Evolutionary conservation across 1,140 invertebrate species (phyloP).

Genomic region (Zaprionus taronus): DNA sequence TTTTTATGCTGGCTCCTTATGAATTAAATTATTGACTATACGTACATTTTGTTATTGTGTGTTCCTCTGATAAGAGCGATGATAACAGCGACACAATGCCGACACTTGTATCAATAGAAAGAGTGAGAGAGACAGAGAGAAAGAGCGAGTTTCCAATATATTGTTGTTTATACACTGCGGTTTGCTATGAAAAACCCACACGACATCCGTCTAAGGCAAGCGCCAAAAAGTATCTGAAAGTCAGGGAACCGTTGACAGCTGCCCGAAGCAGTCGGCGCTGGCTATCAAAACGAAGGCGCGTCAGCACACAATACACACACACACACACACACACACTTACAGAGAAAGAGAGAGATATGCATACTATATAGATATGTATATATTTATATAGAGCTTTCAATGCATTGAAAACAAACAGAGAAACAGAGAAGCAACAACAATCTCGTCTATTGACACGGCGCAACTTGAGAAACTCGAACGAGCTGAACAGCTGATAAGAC

Average conservation of each 20-base stretch:
- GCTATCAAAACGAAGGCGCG: constrained; percentile 71
- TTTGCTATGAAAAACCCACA: constrained; percentile 22
- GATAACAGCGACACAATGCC: constrained; percentile 35
- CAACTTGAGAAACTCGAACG: constrained; percentile 1
- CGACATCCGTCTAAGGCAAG: constrained; percentile 68
- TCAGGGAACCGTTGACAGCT: constrained; percentile 39
- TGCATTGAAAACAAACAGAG: constrained; percentile 56
- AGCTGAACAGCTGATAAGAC: constrained; percentile 64
- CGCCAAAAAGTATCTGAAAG: constrained; percentile 79
- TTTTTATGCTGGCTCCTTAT: constrained; percentile 18
- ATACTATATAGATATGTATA: constrained; percentile 4
- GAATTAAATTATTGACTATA: constrained; percentile 29
- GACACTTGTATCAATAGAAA: constrained; percentile 41
- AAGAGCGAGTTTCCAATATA: constrained; percentile 6
- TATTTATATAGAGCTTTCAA: constrained; percentile 53
- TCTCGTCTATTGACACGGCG: constrained; percentile 24
- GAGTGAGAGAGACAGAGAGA: constrained; percentile 12
- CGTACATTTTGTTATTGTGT: constrained; percentile 35
- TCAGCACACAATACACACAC: constrained; percentile 40
- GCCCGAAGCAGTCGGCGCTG: constrained; percentile 10
- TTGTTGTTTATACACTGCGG: not conserved
- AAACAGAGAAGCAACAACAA: constrained; percentile 33
- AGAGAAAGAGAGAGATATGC: constrained; percentile 12
- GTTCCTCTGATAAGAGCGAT: constrained; percentile 36
- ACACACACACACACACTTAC: no score